Evolutionary conservation across 2,888 invertebrate species (phyloP).

Genomic region (Parnassius apollo): DNA sequence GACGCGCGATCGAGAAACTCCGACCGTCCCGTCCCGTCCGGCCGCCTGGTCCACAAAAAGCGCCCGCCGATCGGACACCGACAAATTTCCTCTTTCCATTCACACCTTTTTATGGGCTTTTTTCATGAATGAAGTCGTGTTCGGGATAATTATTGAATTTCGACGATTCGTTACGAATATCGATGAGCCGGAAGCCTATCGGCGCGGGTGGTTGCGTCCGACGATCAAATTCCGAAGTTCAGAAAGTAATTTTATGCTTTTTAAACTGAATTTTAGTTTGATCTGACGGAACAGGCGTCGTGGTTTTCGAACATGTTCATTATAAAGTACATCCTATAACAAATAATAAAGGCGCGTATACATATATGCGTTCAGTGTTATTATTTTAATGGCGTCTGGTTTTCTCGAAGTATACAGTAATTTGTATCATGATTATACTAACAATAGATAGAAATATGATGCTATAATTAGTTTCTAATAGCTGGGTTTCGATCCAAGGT

Average conservation of each 20-base stretch:
- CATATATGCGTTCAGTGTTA: constrained; percentile 31
- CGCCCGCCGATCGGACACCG: constrained; percentile 44
- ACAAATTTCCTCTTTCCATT: constrained; percentile 74
- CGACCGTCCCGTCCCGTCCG: constrained; percentile 38
- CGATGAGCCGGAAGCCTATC: constrained; percentile 78
- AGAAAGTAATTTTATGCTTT: constrained; percentile 79
- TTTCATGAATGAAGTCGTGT: constrained; percentile 80
- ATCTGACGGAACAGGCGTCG: constrained; percentile 28
- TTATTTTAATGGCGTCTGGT: constrained; percentile 33
- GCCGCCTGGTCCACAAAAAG: constrained; percentile 60
- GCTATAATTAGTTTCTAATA: constrained; percentile 46
- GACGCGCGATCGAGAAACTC: constrained; percentile 43
- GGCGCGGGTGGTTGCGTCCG: constrained; percentile 70
- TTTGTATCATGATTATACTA: constrained; percentile 36
- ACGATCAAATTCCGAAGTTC: constrained; percentile 71
- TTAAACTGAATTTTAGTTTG: constrained; percentile 63
- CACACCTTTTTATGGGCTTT: constrained; percentile 77
- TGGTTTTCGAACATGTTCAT: constrained; percentile 30
- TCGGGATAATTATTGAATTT: constrained; percentile 80
- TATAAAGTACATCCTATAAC: constrained; percentile 10
- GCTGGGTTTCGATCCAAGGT: constrained; percentile 50
- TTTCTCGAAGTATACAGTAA: constrained; percentile 33
- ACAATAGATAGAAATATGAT: constrained; percentile 30
- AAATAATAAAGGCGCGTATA: constrained; percentile 5
- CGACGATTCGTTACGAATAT: constrained; percentile 80